Base-by-base conservation (phyloP, 1,140 invertebrate genomes). In the Heliconius himera region DNA sequence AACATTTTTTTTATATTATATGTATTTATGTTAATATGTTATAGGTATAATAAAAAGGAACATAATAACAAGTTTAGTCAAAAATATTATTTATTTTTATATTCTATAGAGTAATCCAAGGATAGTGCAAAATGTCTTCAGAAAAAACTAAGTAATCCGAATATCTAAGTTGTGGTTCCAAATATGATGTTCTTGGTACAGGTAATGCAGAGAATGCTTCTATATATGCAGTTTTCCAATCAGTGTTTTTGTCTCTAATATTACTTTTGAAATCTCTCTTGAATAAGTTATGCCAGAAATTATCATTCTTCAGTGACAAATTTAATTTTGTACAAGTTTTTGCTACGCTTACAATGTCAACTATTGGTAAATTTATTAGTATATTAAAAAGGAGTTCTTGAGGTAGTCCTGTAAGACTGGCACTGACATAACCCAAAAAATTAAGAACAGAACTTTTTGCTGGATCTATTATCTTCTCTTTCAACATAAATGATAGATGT, bases 391-490 rank as follows among this genome's bases (percentile, higher is more conserved):
- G 77, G 22, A 93, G 74, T 80, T 94, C 92, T 82, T 93, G 91
- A 41, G 93, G 93, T n/a, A 94, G 66, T 6, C 91, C 93, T n/a
- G 90, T 80, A 66, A 94, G 85, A 88, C 92, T 93, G 74, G 91
- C 90, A 88, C 91, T 89, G 9, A 88, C 82, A 85, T 89, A 92
- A 18, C 91, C 92, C 85, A 84, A 87, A 77, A 86, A 79, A 78
- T 74, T 91, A 20, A 93, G 83, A 77, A 94, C 87, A 76, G 82
- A 88, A 84, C 92, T 92, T 83, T 91, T 93, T 6, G 91, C 88
- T 73, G 91, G 86, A 36, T 84, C 76, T 20, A 92, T 33, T 26
- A 93, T 87, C 83, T 89, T 89, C 74, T 90, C 90, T 82, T 93
- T 94, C 22, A 90, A 91, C 66, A 74, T 87, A 26, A 80, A 74